Percentiles rank a stretch among this genome's conserved stretches.
These are phyloP conservation scores for Andricus grossulariae DNA, from an alignment of 1,140 invertebrate genomes.

Conservation along the genomic window DNA sequence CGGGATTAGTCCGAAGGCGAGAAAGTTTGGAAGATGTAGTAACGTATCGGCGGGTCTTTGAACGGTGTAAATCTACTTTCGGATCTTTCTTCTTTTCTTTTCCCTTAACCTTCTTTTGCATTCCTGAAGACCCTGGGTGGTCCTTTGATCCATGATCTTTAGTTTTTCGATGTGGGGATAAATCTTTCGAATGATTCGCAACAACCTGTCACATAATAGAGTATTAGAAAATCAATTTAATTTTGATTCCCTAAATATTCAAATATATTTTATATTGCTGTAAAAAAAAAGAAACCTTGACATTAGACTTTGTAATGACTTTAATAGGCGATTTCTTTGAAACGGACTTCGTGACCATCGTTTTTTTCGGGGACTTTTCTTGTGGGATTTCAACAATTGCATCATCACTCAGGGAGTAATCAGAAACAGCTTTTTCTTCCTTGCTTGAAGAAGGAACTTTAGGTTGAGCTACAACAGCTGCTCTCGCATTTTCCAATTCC, in stretches of 20 bases:
- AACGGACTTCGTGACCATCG: constrained; percentile 35
- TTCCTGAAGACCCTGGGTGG: neutral
- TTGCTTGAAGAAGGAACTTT: constrained; percentile 42
- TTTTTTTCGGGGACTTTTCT: constrained; percentile 35
- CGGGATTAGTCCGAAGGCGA: neutral
- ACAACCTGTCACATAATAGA: constrained; percentile 36
- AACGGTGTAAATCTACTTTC: neutral
- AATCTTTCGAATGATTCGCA: constrained; percentile 37
- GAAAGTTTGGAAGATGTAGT: neutral
- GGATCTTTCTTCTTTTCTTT: neutral
- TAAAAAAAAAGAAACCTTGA: constrained; percentile 32
- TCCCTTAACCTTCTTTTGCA: neutral
- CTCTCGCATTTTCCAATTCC: constrained; percentile 74
- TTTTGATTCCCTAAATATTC: constrained; percentile 9
- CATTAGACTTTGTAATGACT: constrained; percentile 42
- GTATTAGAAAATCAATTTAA: neutral
- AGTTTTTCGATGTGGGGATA: too few relatives aligned
- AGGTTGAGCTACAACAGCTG: constrained; percentile 67
- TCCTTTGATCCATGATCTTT: constrained; percentile 7
- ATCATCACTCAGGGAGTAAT: constrained; percentile 40
- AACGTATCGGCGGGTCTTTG: neutral
- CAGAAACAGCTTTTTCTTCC: constrained; percentile 37
- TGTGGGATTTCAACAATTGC: constrained; percentile 27
- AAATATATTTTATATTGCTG: constrained; percentile 33
- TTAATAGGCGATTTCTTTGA: constrained; percentile 53